Base-by-base conservation (phyloP, 2,888 invertebrate species). In the Dynastes tityus region DNA sequence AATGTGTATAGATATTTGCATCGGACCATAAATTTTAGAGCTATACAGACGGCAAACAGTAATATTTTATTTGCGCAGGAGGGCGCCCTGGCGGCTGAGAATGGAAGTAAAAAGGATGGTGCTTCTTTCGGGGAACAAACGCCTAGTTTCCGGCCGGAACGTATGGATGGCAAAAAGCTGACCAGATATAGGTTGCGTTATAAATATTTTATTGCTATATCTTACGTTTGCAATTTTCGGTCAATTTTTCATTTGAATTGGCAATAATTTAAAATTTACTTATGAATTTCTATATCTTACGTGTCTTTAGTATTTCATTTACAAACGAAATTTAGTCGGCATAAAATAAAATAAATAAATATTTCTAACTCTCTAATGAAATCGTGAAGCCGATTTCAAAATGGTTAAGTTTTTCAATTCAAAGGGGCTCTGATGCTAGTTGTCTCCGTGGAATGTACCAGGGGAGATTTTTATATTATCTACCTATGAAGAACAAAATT, bases 131-230 rank as follows among this genome's bases (percentile, higher is more conserved):
- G 9, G 27, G 51, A 51, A 68, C 68, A 68, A 51, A 53, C 68
- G 68, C 51, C 51, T 51, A 68, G 49, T 68, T 68, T 51, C 27
- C 45, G 51, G 68, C 29, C 29, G 9, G 68, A 51, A 27, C 68
- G 49, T 6, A 29, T 13, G 51, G 51, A 16, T 22, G 27, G 68
- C 49, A 51, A 51, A 68, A 68, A 77, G 68, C 77, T 55, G 67
- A 68, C 58, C 77, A 58, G 27, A 77, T 67, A 53, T 77, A 77
- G 77, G 68, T 58, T 45, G 32, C 55, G 67, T 55, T 55, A 77
- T 77, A 77, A 77, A 77, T 77, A 65, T 77, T 77, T 77, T 67
- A 77, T 77, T 77, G 65, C n/a, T 37, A 75, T 73, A 73, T 73
- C 73, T 73, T 73, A 51, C 73, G 61, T 63, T 16, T 27, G 61